Percentiles rank a stretch among this genome's conserved stretches.
Conservation (phyloP, 2,113 vertebrate genomes). For the Nothoprocta pentlandii region DNA sequence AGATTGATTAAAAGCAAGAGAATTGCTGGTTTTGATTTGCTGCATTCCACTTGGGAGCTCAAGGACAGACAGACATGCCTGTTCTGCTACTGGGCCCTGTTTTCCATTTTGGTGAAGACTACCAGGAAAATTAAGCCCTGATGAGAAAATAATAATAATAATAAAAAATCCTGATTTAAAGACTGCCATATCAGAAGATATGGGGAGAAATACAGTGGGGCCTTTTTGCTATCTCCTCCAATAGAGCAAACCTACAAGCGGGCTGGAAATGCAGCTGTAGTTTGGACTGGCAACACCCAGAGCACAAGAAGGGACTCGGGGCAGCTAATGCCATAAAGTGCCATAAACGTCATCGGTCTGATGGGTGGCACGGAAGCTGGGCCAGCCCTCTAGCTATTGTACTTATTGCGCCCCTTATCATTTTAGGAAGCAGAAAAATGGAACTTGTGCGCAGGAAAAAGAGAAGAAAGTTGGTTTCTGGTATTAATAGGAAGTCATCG, state of each 20-base stretch:
- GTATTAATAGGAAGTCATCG: conserved; percentile 71
- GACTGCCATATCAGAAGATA: not conserved
- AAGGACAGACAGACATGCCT: not conserved
- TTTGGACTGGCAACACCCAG: not conserved
- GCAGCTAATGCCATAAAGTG: not conserved
- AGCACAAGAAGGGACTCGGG: not conserved
- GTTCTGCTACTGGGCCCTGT: accelerated
- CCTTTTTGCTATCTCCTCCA: not conserved
- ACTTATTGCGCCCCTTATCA: not conserved
- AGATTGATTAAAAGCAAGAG: not conserved
- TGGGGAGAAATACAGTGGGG: accelerated
- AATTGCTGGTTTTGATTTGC: not conserved
- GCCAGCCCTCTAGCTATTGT: not conserved
- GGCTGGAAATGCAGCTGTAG: accelerated
- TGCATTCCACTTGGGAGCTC: not conserved
- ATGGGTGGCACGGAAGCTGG: not conserved
- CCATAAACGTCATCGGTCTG: not conserved
- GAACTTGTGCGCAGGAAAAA: conserved; percentile 5
- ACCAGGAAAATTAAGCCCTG: accelerated
- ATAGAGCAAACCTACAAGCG: not conserved
- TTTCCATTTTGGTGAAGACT: not conserved
- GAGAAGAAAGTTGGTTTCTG: conserved; percentile 55
- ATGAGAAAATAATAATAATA: not conserved
- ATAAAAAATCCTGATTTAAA: not conserved
- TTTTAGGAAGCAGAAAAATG: conserved; percentile 58